Conservation (phyloP, 2,113 vertebrate species). For the Callithrix jacchus region DNA sequence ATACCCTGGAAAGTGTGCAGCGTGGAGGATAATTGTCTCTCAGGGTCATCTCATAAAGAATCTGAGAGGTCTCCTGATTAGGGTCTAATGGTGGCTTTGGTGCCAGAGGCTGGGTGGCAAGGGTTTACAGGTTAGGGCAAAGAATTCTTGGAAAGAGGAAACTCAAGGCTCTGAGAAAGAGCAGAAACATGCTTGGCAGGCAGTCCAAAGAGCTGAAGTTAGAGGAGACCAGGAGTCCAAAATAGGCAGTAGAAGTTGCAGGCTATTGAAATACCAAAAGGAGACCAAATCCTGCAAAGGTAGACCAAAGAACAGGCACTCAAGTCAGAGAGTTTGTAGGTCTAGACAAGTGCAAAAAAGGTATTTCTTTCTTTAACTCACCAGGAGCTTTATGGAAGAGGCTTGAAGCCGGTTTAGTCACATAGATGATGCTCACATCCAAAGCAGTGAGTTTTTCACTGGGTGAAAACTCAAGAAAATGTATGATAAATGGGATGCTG, state of each 20-base stretch:
- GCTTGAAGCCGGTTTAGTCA: background rate
- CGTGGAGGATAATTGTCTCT: background rate
- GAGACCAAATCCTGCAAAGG: background rate
- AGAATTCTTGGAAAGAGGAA: background rate
- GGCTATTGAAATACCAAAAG: background rate
- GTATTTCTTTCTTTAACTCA: conserved; percentile 21
- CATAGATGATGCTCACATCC: background rate
- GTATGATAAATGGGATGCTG: background rate
- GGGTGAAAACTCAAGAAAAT: background rate
- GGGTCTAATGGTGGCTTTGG: background rate
- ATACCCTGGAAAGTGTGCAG: background rate
- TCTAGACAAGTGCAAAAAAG: background rate
- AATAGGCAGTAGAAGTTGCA: background rate
- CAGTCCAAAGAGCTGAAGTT: background rate
- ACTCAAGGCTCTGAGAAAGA: background rate
- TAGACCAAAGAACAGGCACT: background rate
- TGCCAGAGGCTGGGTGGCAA: background rate
- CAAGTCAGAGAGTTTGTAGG: background rate
- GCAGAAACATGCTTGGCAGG: background rate
- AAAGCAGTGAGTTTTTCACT: background rate
- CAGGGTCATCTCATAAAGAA: background rate
- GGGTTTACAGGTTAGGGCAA: background rate
- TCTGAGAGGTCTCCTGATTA: background rate
- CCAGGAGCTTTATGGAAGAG: background rate
- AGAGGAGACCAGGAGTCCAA: background rate